Evolutionary conservation across 2,797 vertebrate species (phyloP), one percentile per base, ranked within the genome.

Genomic region (Arremon aurantiirostris): DNA sequence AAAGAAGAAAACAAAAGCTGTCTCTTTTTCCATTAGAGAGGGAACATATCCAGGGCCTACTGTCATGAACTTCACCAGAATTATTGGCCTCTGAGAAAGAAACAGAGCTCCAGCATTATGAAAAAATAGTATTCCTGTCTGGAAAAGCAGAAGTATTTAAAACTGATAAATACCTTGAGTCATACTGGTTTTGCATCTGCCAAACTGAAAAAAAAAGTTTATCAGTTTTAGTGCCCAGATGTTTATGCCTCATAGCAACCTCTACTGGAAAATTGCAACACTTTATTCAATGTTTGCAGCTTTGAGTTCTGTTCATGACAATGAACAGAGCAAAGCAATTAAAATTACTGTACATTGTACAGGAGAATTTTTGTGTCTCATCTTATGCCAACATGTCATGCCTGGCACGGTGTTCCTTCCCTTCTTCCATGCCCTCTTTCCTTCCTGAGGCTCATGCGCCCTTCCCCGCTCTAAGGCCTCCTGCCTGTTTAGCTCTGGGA

Each of bases 201-300:
- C 83, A 89, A 87, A 44, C 55, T 87, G 91, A n/a, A 56, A 93
- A 56, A 93, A 41, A 59, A 90, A 28, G 0, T 72, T 94, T 88
- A 93, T 94, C 61, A 56, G 28, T 47, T 82, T 73, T 69, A 79
- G 35, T 57, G 77, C 19, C 75, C 30, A 84, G 34, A 37, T 90
- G 23, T 90, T 92, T 89, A 52, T 59, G 47, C 46, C 28, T 95
- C 66, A 39, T 68, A 92, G 75, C 65, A 95, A 92, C 88, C 11
- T 42, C 73, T 30, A 11, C 47, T 79, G 81, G 63, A 83, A 94
- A 59, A 71, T 63, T 93, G 77, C 95, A 94, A 84, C 56, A 89
- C 6, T 16, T 72, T 64, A 50, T 68, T 79, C 78, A 84, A 61
- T 32, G 4, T 88, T 56, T 72, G 56, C 56, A 91, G 26, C 41